Base-by-base conservation (phyloP, 53 echinoderm and acorn worm species). In the Actinopyga echinites region DNA sequence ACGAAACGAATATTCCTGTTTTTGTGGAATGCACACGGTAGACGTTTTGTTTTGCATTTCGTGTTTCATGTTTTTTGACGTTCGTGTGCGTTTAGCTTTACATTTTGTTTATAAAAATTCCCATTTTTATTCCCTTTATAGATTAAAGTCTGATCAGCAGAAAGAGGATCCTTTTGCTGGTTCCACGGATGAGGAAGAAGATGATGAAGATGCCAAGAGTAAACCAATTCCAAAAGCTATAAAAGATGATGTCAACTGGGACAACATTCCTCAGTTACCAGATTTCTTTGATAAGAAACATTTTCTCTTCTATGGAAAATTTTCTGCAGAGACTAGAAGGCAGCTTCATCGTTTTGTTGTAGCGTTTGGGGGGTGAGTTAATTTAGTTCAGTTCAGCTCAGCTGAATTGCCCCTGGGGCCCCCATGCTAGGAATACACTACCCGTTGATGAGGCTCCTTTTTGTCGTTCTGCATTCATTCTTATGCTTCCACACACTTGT, bases 281-380 rank as follows among this genome's bases (percentile, higher is more conserved):
- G 86, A 93, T 38, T 97, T 97, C 89, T 94, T 97, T 69, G 75
- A 73, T 26, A 84, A 40, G 21, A 94, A 93, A 63, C 83, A 69
- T 30, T 97, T 97, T 81, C 74, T 97, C 21, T 87, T 97, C 20
- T 94, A 87, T 83, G 97, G 97, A 22, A 86, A 86, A 36, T 94
- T 94, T 88, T 85, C 87, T 25, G 64, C 59, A 4, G 90, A 94
- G 44, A 90, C 92, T 13, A 90, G 94, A 49, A 56, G 97, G 36
- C 91, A 92, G 74, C 49, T 97, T 15, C 88, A 81, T 2, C 54
- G 97, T 30, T 86, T 93, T 31, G 93, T 94, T 67, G 69, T 92
- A 56, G 92, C 97, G 5, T 97, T 94, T 58, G 91, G 92, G 71
- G 97, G 97, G 97, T 97, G 74, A 83, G 95, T 82, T 3, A 8